Conservation (phyloP, 2,797 vertebrate species). For the Columba guinea region DNA sequence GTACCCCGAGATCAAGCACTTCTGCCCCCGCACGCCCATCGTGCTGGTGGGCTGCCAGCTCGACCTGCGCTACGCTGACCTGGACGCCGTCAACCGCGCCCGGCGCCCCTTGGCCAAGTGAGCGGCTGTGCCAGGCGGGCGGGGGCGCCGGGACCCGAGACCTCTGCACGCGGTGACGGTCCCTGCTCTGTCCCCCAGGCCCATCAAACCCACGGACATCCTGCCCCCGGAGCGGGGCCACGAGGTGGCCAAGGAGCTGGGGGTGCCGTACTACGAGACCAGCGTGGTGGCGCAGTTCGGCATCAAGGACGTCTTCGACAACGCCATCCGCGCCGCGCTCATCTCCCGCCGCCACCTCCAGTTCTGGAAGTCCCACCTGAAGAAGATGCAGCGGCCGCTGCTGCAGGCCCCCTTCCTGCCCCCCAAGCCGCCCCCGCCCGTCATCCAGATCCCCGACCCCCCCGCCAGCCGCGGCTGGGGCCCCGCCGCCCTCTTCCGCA, state of each 20-base stretch:
- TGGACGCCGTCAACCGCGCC: conserved; percentile 57
- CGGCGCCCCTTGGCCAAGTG: conserved; percentile 66
- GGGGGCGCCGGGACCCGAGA: background rate
- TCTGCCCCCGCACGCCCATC: conserved; percentile 91
- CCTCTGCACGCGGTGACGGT: accelerated
- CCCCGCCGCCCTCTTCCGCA: conserved; percentile 83
- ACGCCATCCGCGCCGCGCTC: conserved; percentile 91
- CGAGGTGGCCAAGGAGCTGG: conserved; percentile 91
- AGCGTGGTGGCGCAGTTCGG: conserved; percentile 94
- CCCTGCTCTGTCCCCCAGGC: conserved; percentile 65
- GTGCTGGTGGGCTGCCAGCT: conserved; percentile 95
- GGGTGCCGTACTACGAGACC: conserved; percentile 91
- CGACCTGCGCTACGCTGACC: conserved; percentile 88
- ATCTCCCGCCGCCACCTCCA: conserved; percentile 91
- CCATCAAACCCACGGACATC: conserved; percentile 91
- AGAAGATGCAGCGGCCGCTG: conserved; percentile 88
- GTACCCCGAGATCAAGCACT: conserved; percentile 94
- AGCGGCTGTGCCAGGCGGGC: background rate
- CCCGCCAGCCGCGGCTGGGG: conserved; percentile 76
- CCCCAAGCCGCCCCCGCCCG: conserved; percentile 86
- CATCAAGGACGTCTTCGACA: conserved; percentile 93
- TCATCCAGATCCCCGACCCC: conserved; percentile 86
- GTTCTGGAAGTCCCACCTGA: conserved; percentile 94
- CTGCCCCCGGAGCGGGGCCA: conserved; percentile 89
- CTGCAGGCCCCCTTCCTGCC: conserved; percentile 90